Evolutionary conservation across 2,113 vertebrate species (phyloP).

Genomic region (Scomber scombrus): DNA sequence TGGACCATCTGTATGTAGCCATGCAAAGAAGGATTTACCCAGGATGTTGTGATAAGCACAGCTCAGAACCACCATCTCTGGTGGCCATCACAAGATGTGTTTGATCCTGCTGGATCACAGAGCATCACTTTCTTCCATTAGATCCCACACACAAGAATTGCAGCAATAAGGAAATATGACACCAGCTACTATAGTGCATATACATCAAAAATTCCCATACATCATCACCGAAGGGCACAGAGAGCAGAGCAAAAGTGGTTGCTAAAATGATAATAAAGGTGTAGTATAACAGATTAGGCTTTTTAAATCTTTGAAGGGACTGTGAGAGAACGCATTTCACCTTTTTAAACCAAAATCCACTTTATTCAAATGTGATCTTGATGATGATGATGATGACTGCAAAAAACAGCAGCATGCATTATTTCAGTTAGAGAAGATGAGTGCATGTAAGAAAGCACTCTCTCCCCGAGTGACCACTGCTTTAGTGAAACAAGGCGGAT

Average conservation of each 20-base stretch:
- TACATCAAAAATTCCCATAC: neutral
- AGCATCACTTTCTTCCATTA: slow-evolving; percentile 59
- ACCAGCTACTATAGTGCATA: neutral
- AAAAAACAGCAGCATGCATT: slow-evolving; percentile 58
- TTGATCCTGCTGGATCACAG: slow-evolving; percentile 65
- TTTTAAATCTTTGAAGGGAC: slow-evolving; percentile 29
- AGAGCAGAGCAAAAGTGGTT: neutral
- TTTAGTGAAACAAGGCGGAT: slow-evolving; percentile 83
- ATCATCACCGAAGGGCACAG: slow-evolving; percentile 3
- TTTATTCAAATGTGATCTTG: slow-evolving; percentile 22
- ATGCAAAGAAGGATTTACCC: slow-evolving; percentile 50
- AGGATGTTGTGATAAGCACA: slow-evolving; percentile 64
- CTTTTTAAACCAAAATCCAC: slow-evolving; percentile 26
- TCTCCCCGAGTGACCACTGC: slow-evolving; percentile 71
- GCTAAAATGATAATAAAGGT: slow-evolving; percentile 13
- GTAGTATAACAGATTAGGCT: slow-evolving; percentile 25
- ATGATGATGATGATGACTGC: slow-evolving; percentile 23
- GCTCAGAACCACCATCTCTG: slow-evolving; percentile 54
- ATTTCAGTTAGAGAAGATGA: slow-evolving; percentile 53
- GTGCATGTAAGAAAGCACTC: slow-evolving; percentile 58
- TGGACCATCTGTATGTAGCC: slow-evolving; percentile 65
- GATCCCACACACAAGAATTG: slow-evolving; percentile 32
- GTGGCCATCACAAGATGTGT: slow-evolving; percentile 56
- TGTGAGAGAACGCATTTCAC: neutral
- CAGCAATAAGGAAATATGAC: slow-evolving; percentile 27